Percentiles rank a stretch among this genome's conserved stretches.
Conservation (phyloP, 2,113 vertebrate genomes). For the Erythrolamprus reginae region DNA sequence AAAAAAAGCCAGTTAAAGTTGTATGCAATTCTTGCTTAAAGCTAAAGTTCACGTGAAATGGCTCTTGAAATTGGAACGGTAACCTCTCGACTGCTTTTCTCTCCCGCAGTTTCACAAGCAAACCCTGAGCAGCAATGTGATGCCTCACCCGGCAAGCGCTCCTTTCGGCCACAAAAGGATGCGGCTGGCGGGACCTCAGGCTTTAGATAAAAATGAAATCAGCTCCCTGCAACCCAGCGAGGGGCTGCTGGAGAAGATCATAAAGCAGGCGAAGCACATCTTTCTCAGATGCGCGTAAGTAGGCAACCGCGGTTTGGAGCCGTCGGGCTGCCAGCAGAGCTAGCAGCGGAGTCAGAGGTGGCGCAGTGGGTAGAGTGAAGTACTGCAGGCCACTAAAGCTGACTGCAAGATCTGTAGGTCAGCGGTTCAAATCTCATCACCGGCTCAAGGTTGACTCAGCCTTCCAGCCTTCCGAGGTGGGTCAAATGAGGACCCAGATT, state of each 20-base stretch:
- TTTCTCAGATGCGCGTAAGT: constrained; percentile 89
- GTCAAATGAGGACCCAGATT: no score
- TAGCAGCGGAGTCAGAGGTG: no score
- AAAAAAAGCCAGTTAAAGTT: neutral
- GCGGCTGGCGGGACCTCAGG: constrained; percentile 88
- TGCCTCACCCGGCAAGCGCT: constrained; percentile 92
- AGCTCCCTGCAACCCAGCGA: constrained; percentile 82
- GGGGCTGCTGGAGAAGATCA: constrained; percentile 96
- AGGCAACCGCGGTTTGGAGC: neutral
- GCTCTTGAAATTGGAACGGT: neutral
- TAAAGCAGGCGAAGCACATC: constrained; percentile 97
- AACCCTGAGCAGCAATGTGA: constrained; percentile 86
- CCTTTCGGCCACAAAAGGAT: constrained; percentile 93
- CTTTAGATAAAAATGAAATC: constrained; percentile 92
- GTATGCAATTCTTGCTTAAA: neutral
- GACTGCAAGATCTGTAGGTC: no score
- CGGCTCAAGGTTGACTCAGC: no score
- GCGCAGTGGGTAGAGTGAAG: no score
- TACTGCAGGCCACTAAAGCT: no score
- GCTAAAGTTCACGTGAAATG: neutral
- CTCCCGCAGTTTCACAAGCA: constrained; percentile 91
- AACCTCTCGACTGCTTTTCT: neutral
- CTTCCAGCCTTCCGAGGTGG: no score
- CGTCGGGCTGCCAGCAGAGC: no score
- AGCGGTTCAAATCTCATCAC: no score